Conservation (phyloP, 64 coral and sea anemone genomes). For the Actinia equina region DNA sequence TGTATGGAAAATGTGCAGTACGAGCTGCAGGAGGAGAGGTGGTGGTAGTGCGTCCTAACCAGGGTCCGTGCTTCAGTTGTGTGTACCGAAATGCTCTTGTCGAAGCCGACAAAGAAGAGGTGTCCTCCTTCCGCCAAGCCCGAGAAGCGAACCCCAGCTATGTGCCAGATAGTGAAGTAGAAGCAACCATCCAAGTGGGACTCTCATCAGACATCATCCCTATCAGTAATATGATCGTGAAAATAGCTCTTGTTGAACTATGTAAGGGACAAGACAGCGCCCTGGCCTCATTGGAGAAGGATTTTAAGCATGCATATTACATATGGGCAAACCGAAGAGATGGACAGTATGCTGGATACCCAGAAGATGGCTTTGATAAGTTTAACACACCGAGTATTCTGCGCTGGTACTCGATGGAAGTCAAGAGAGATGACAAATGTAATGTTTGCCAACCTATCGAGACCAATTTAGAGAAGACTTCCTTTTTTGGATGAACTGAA, state of each 20-base stretch:
- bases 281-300: constrained; percentile 66
- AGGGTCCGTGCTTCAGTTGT: constrained; percentile 86
- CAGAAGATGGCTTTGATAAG: constrained; percentile 69
- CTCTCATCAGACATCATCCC: constrained; percentile 89
- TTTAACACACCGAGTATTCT: constrained; percentile 80
- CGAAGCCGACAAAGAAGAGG: constrained; percentile 68
- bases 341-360: constrained; percentile 54
- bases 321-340: constrained; percentile 89
- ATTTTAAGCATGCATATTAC: constrained; percentile 77
- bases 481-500: constrained; percentile 55
- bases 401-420: constrained; percentile 75
- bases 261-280: constrained; percentile 83
- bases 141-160: constrained; percentile 85
- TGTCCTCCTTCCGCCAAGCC: constrained; percentile 77
- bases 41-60: constrained; percentile 60
- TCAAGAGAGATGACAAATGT: constrained; percentile 70
- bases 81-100: constrained; percentile 66
- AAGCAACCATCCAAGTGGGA: constrained; percentile 89
- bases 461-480: constrained; percentile 44
- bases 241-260: constrained; percentile 81
- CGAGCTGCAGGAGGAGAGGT: constrained; percentile 92
- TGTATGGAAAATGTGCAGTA: constrained; percentile 89
- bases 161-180: constrained; percentile 74
- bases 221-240: constrained; percentile 83
- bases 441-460: constrained; percentile 54